These are phyloP conservation scores for Mastomys natalensis DNA, from an alignment of 2,113 vertebrate genomes.

Conservation along the genomic window DNA sequence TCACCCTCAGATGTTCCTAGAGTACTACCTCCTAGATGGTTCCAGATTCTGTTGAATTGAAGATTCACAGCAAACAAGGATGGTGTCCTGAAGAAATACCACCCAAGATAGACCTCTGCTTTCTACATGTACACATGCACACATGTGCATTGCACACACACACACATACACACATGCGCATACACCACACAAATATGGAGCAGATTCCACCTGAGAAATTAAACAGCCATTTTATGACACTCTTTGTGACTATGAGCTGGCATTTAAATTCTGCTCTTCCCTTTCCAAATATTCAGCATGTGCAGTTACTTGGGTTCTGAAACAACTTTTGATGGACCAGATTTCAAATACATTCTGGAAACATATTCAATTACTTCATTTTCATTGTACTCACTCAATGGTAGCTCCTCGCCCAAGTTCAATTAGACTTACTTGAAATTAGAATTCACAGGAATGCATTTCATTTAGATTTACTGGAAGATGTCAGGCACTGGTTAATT, in stretches of 20 bases:
- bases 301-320: conserved; percentile 70
- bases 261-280: conserved; percentile 79
- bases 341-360: conserved; percentile 76
- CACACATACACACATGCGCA: too few relatives aligned
- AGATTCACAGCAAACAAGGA: too few relatives aligned
- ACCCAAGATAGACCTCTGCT: not conserved
- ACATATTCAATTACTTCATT: conserved; percentile 79
- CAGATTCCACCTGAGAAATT: conserved; percentile 60
- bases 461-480: conserved; percentile 79
- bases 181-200: conserved; percentile 47
- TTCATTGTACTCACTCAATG: conserved; percentile 76
- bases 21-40: not conserved
- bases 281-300: conserved; percentile 80
- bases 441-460: conserved; percentile 75
- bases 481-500: conserved; percentile 74
- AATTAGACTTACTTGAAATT: conserved; percentile 80
- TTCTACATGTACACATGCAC: not conserved
- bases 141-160: too few relatives aligned
- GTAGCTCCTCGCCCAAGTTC: conserved; percentile 70
- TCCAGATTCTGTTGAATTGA: not conserved
- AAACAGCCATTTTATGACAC: conserved; percentile 70
- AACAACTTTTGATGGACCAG: conserved; percentile 70
- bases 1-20: not conserved
- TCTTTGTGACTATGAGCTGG: conserved; percentile 75
- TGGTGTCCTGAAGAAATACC: not conserved